Conservation (phyloP, 2,113 vertebrate genomes). For the Felis chaus region DNA sequence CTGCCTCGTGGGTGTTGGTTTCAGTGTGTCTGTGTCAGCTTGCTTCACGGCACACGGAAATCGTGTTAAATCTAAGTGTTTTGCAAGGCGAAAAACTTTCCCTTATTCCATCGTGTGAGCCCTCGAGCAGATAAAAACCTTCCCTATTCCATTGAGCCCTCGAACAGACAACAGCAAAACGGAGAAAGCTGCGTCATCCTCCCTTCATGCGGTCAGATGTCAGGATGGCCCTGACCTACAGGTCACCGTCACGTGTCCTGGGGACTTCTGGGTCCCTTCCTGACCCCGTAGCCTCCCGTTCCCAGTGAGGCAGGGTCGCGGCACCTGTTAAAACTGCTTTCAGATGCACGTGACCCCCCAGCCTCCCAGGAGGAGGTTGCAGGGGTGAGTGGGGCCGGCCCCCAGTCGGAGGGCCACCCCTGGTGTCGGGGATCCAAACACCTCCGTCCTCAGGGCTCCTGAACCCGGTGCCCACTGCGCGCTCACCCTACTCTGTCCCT, state of each 20-base stretch:
- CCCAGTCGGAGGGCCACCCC: not conserved
- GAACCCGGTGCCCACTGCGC: not conserved
- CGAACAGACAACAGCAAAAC: not conserved
- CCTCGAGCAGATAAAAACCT: not conserved
- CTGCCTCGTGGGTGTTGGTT: not conserved
- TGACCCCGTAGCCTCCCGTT: not conserved
- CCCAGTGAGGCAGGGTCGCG: not conserved
- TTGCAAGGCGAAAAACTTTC: not conserved
- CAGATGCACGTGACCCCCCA: not conserved
- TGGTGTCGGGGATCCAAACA: not conserved
- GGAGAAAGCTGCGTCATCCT: not conserved
- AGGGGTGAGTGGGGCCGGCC: not conserved
- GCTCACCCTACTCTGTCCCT: not conserved
- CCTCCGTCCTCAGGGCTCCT: not conserved
- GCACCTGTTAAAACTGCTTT: not conserved
- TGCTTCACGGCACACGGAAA: rapidly evolving
- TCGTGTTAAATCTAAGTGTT: not conserved
- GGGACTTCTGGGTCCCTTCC: not conserved
- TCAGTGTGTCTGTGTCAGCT: not conserved
- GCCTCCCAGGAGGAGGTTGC: not conserved
- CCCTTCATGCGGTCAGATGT: not conserved
- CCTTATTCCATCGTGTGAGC: not conserved
- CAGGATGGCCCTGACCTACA: not conserved
- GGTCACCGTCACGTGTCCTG: not conserved
- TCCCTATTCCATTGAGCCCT: too few relatives aligned